Base-by-base conservation (phyloP, 2,888 invertebrate species). In the Rhagonycha lutea region DNA sequence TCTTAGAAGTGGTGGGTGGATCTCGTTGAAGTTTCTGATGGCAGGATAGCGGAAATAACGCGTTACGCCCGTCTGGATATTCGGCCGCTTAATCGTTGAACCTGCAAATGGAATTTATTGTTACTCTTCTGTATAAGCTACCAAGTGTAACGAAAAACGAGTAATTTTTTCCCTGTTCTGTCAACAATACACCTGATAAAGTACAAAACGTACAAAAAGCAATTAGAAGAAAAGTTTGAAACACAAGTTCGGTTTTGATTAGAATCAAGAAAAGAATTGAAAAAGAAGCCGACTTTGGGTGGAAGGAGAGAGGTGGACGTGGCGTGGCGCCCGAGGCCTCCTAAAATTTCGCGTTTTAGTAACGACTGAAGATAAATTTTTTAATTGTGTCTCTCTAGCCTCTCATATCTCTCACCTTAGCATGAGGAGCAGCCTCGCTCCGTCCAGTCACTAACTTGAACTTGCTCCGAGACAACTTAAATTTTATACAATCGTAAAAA, bases 31-130 rank as follows among this genome's bases (percentile, higher is more conserved):
- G 74, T 74, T 63, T 23, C 69, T 69, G 72, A 77, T 74, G 72
- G 74, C 72, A 75, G 78, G 75, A 80, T 77, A 75, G 79, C 79
- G 79, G 80, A 80, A 79, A 76, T 73, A 73, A 68, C 76, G 72
- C 75, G 74, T 77, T 77, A 77, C 77, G 78, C 77, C 72, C 77
- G 73, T 78, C 77, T 74, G 78, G 69, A 78, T 78, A 78, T 78
- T 78, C 73, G 78, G 73, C 75, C 78, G 69, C 69, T 70, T 72
- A 79, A 71, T 72, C 75, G 73, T 67, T 77, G 73, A 79, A 77
- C 79, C 75, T 79, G 79, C 77, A 79, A 79, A 77, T 77, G 72
- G 75, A 72, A 78, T 75, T 75, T 75, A 73, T 78, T 73, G 78
- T 78, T 75, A 65, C 62, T 78, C 75, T 65, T 65, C 26, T 26